phyloP scores from a whole-genome alignment of 2,888 invertebrate genomes.

The Cephonodes hylas region DNA sequence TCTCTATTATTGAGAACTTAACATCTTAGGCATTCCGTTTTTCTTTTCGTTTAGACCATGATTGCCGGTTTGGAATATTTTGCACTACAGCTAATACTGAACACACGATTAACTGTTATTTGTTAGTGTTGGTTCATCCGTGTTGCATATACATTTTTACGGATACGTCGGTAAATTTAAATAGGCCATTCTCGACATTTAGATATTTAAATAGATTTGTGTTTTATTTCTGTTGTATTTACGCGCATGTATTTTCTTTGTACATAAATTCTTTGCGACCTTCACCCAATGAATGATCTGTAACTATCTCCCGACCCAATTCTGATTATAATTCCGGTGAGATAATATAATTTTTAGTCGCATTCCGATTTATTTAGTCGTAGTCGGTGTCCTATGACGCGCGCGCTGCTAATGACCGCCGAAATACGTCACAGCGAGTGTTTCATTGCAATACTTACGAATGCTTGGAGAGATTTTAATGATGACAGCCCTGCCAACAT shows the following conservation, averaged over 20 bases:
- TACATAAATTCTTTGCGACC: slow-evolving; percentile 10
- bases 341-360: slow-evolving; percentile 19
- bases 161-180: background rate
- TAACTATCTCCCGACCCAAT: slow-evolving; percentile 27
- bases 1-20: too few relatives aligned
- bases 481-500: slow-evolving; percentile 5
- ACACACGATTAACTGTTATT: too few relatives aligned
- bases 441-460: slow-evolving; percentile 22
- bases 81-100: too few relatives aligned
- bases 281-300: slow-evolving; percentile 23
- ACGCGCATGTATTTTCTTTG: slow-evolving; percentile 10
- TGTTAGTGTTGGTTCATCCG: too few relatives aligned
- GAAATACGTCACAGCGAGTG: slow-evolving; percentile 29
- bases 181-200: background rate
- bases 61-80: too few relatives aligned
- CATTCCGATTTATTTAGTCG: slow-evolving; percentile 22
- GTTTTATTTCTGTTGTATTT: background rate
- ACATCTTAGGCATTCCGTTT: too few relatives aligned
- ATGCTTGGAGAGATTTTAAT: slow-evolving; percentile 13
- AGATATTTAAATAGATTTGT: background rate
- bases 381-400: slow-evolving; percentile 23
- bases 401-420: slow-evolving; percentile 27
- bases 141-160: too few relatives aligned
- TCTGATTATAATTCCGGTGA: slow-evolving; percentile 22
- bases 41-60: too few relatives aligned